phyloP scores from a whole-genome alignment of 2,888 invertebrate species.

The Agriopis marginaria region DNA sequence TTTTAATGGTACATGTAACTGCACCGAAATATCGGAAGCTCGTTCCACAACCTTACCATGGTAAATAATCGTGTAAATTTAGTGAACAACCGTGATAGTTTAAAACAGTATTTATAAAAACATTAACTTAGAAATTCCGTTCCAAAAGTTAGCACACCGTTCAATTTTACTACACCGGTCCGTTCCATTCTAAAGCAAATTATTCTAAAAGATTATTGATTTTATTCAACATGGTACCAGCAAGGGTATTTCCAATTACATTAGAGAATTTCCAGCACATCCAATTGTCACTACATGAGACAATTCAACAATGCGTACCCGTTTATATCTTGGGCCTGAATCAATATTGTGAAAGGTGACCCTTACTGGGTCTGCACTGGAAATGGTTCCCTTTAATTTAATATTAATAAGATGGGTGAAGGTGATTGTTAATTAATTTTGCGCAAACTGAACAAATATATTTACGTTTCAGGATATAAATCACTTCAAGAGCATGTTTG shows the following conservation, averaged over 20 bases:
- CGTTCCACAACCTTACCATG: too few relatives aligned
- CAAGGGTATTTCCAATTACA: conserved; percentile 27
- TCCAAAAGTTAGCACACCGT: too few relatives aligned
- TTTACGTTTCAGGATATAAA: background rate
- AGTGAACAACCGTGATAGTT: too few relatives aligned
- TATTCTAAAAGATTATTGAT: background rate
- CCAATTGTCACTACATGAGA: conserved; percentile 26
- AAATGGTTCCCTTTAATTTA: conserved; percentile 50
- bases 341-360: conserved; percentile 56
- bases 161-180: background rate
- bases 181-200: background rate
- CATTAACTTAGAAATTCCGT: too few relatives aligned
- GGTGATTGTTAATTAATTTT: conserved; percentile 16
- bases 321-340: conserved; percentile 48
- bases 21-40: too few relatives aligned
- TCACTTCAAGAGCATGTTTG: background rate
- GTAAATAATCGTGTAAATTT: too few relatives aligned
- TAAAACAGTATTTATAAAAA: too few relatives aligned
- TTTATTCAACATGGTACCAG: background rate
- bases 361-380: conserved; percentile 41
- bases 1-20: too few relatives aligned
- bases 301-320: conserved; percentile 23
- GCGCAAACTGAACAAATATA: conserved; percentile 4
- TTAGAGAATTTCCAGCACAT: conserved; percentile 17
- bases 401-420: conserved; percentile 24